Evolutionary conservation across 1,140 invertebrate genomes (phyloP).

Genomic region (Lepidurus arcticus): DNA sequence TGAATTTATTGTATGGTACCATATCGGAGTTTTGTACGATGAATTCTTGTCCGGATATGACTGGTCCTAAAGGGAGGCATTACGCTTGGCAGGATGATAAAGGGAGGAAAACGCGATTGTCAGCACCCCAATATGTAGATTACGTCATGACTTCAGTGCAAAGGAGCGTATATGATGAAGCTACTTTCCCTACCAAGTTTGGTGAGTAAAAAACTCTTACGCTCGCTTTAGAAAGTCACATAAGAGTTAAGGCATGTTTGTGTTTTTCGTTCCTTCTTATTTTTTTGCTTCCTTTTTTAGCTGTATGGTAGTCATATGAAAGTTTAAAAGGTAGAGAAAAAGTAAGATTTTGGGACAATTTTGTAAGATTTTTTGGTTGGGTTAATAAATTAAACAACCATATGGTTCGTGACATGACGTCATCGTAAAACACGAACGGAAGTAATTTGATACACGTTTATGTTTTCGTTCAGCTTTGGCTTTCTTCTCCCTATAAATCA

Average conservation of each 20-base stretch:
- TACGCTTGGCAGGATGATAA: slow-evolving; percentile 98
- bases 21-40: slow-evolving; percentile 96
- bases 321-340: too few relatives aligned
- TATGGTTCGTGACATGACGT: too few relatives aligned
- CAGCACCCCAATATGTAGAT: slow-evolving; percentile 96
- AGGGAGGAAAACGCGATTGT: slow-evolving; percentile 93
- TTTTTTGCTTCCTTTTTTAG: slow-evolving; percentile 37
- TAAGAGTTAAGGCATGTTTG: slow-evolving; percentile 26
- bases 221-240: background rate
- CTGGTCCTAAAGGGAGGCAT: slow-evolving; percentile 74
- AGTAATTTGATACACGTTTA: too few relatives aligned
- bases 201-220: slow-evolving; percentile 55
- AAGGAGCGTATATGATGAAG: slow-evolving; percentile 93
- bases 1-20: slow-evolving; percentile 94
- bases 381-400: too few relatives aligned
- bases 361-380: too few relatives aligned
- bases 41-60: slow-evolving; percentile 89
- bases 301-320: background rate
- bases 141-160: slow-evolving; percentile 98
- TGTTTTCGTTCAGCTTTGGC: too few relatives aligned
- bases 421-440: too few relatives aligned
- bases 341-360: too few relatives aligned
- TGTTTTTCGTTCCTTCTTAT: slow-evolving; percentile 16
- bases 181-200: slow-evolving; percentile 96
- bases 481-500: too few relatives aligned